A percentile compares a stretch with the other conserved stretches of the same genome.
Evolutionary conservation across 2,113 vertebrate species (phyloP).

Genomic region (Engystomops pustulosus): DNA sequence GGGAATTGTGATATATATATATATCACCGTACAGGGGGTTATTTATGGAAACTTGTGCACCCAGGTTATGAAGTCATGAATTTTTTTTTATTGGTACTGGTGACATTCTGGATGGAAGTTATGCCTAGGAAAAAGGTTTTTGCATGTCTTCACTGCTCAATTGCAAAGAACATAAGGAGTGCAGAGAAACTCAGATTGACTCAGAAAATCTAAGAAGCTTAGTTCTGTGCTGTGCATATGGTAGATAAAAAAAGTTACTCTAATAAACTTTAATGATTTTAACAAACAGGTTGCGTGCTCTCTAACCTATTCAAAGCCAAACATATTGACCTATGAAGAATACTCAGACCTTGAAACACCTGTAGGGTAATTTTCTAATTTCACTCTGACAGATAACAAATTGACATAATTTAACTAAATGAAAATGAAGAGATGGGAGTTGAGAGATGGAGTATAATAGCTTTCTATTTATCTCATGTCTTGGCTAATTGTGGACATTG

Average conservation of each 20-base stretch:
- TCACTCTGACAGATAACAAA: slow-evolving; percentile 42
- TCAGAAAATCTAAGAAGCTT: no score
- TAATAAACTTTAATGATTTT: neutral
- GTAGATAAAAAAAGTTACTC: neutral
- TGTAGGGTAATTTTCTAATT: slow-evolving; percentile 44
- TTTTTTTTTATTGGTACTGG: no score
- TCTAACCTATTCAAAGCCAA: slow-evolving; percentile 23
- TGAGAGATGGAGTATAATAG: slow-evolving; percentile 33
- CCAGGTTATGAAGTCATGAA: no score
- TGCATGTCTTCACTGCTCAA: no score
- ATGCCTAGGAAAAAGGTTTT: no score
- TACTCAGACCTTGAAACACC: slow-evolving; percentile 41
- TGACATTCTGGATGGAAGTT: no score
- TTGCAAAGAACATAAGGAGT: no score
- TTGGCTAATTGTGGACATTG: slow-evolving; percentile 36
- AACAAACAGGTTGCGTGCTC: neutral
- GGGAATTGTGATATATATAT: no score
- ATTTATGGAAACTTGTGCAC: no score
- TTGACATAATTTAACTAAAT: slow-evolving; percentile 53
- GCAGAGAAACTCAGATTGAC: no score
- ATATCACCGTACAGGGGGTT: no score
- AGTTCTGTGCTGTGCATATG: no score
- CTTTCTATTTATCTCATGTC: slow-evolving; percentile 38
- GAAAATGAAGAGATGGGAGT: slow-evolving; percentile 25
- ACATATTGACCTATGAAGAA: slow-evolving; percentile 43